A percentile compares a stretch with the other conserved stretches of the same genome.
Conservation (phyloP, 2,113 vertebrate species). For the Misgurnus anguillicaudatus region DNA sequence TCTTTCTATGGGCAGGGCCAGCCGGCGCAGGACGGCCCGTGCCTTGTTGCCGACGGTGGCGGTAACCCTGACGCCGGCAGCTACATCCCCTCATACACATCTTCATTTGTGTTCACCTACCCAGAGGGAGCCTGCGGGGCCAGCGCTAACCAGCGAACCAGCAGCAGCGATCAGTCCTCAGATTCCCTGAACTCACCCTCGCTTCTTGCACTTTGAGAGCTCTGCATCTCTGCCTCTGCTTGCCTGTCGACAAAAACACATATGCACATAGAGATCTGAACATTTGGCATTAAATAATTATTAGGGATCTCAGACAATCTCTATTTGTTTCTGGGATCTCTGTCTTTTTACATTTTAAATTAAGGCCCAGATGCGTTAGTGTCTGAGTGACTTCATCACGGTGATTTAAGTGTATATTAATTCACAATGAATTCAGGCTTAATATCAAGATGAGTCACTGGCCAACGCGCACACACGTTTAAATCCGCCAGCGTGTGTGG, state of each 20-base stretch:
- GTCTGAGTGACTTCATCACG: conserved; percentile 41
- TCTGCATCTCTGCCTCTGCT: conserved; percentile 25
- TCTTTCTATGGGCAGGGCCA: conserved; percentile 90
- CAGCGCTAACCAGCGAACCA: conserved; percentile 90
- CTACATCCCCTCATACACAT: conserved; percentile 93
- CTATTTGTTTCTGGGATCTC: background rate
- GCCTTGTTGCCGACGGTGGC: conserved; percentile 74
- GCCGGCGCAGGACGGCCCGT: conserved; percentile 78
- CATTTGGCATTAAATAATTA: background rate
- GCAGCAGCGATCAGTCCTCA: conserved; percentile 92
- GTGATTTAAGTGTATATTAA: conserved; percentile 44
- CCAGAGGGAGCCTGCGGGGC: conserved; percentile 96
- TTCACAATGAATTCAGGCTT: conserved; percentile 53
- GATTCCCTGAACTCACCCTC: conserved; percentile 96
- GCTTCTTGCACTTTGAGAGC: conserved; percentile 90
- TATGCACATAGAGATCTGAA: background rate
- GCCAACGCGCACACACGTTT: conserved; percentile 30
- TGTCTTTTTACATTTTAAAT: background rate
- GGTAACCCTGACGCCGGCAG: conserved; percentile 78
- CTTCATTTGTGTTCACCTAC: conserved; percentile 99
- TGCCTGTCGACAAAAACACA: conserved; percentile 16
- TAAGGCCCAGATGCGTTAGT: conserved; percentile 37
- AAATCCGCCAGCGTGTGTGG: conserved; percentile 21
- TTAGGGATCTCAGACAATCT: background rate
- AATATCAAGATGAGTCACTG: conserved; percentile 39